phyloP scores from a whole-genome alignment of 2,113 vertebrate species.

The Siniperca chuatsi region DNA sequence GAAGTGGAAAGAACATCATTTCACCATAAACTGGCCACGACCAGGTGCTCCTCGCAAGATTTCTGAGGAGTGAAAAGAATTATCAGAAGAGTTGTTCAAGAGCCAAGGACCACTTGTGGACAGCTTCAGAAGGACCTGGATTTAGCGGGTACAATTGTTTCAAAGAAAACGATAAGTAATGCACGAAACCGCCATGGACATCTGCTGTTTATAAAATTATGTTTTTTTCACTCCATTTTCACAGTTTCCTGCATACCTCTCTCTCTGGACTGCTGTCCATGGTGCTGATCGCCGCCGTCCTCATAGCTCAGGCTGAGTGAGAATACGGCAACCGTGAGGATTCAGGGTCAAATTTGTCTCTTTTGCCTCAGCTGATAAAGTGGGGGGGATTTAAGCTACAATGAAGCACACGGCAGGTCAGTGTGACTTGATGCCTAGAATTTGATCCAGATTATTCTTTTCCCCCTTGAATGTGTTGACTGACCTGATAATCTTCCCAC shows the following conservation, averaged over 20 bases:
- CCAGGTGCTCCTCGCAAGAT: too few species aligned
- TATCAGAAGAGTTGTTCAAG: too few species aligned
- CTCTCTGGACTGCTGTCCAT: slow-evolving; percentile 33
- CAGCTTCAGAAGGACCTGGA: not conserved
- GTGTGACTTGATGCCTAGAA: slow-evolving; percentile 11
- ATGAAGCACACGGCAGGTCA: not conserved
- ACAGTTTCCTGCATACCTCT: not conserved
- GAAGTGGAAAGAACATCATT: too few species aligned
- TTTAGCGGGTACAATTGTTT: too few species aligned
- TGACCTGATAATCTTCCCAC: slow-evolving; percentile 27
- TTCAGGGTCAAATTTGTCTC: not conserved
- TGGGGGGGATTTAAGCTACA: slow-evolving; percentile 9
- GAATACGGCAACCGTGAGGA: not conserved
- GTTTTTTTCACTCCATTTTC: not conserved
- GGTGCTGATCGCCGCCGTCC: slow-evolving; percentile 43
- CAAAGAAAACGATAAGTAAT: too few species aligned
- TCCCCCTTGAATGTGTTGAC: slow-evolving; percentile 19
- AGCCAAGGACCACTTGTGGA: too few species aligned
- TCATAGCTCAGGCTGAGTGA: not conserved
- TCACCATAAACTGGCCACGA: too few species aligned
- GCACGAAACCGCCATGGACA: too few species aligned
- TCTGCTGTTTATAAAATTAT: not conserved
- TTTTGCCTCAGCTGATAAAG: not conserved
- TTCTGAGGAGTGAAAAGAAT: too few species aligned
- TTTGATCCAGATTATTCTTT: slow-evolving; percentile 50